Base-by-base conservation (phyloP, 2,888 invertebrate genomes). In the Dioctria linearis region DNA sequence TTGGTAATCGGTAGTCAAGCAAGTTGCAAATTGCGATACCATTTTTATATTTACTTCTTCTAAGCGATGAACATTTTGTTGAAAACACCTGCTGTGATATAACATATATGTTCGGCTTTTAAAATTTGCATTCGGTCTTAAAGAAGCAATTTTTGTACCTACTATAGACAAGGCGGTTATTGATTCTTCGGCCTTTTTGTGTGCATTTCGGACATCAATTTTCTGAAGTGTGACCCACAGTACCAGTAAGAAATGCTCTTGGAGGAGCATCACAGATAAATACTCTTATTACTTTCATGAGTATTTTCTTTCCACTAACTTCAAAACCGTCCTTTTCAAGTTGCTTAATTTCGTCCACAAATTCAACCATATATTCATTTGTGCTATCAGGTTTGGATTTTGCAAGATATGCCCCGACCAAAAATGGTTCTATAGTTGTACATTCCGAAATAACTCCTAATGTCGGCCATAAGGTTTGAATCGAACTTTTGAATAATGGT, bases 21-120 rank as follows among this genome's bases (percentile, higher is more conserved):
- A 78, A 9, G 61, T n/a, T 81, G 81, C 81, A 83, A 81, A 82
- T 11, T 82, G 78, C 5, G 51, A 63, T 3, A 82, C 25, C 82
- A 81, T 81, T 3, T n/a, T 25, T 3, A 78, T 61, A 13, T 42
- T 25, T 4, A 80, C 57, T 37, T 25, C n/a, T 59, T 81, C 81
- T 25, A 82, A 57, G 13, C 39, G 9, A 51, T 78, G 39, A 4
- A 9, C 3, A 37, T 57, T 79, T 13, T 11, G 3, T 39, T 13
- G 37, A 51, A 80, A 76, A 57, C 25, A 67, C 39, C 25, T 25
- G 2, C 2, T 25, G 25, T 76, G 76, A 40, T 81, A 39, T 5
- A 9, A 9, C 6, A 11, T 42, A 57, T 81, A 11, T 1, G 8
- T 39, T 40, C 75, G 13, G 9, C 67, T 75, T 5, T 37, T 49